phyloP scores from a whole-genome alignment of 2,797 vertebrate species.

The Anisognathus igniventris region DNA sequence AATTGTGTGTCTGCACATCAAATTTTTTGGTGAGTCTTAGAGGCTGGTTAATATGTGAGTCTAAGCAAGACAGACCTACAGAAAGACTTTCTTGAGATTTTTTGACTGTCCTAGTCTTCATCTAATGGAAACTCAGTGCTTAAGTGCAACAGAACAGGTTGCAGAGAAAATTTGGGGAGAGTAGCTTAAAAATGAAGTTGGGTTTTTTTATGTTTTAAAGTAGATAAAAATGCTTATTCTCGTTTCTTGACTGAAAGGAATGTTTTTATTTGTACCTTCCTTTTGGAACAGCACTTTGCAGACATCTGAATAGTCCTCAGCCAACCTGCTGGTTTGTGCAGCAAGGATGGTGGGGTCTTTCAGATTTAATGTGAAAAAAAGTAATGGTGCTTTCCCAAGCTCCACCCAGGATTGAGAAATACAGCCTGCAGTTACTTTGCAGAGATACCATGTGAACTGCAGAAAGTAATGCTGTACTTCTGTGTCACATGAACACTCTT shows the following conservation, averaged over 20 bases:
- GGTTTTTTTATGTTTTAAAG: rapidly evolving
- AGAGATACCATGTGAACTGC: slow-evolving; percentile 30
- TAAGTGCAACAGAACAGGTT: background rate
- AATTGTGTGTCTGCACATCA: slow-evolving; percentile 22
- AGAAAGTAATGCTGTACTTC: slow-evolving; percentile 5
- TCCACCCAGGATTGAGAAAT: slow-evolving; percentile 37
- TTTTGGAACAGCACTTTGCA: background rate
- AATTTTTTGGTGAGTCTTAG: background rate
- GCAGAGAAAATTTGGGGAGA: background rate
- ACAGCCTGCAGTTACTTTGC: slow-evolving; percentile 13
- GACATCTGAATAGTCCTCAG: background rate
- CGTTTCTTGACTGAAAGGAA: background rate
- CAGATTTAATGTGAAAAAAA: background rate
- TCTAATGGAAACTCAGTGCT: background rate
- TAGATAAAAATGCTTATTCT: background rate
- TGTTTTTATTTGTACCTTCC: background rate
- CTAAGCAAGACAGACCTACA: background rate
- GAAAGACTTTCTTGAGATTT: background rate
- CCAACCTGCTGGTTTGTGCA: background rate
- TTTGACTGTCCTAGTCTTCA: background rate
- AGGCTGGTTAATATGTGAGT: background rate
- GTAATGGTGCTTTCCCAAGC: slow-evolving; percentile 45
- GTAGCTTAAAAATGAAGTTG: background rate
- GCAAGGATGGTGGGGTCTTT: background rate
- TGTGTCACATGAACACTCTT: slow-evolving; percentile 45